Conservation (phyloP, 2,888 invertebrate genomes). For the Cyclophora punctaria region DNA sequence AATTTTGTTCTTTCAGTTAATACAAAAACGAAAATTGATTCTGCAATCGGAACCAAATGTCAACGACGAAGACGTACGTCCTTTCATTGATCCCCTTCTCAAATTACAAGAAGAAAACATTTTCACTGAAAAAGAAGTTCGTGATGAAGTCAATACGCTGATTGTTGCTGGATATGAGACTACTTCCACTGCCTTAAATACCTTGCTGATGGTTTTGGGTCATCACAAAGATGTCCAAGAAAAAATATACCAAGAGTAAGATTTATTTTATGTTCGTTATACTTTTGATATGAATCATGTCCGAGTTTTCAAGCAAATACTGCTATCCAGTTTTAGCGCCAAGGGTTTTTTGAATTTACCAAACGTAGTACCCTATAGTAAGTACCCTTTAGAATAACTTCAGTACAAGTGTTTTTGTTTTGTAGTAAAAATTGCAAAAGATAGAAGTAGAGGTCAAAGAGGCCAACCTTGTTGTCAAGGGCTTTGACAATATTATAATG, state of each 20-base stretch:
- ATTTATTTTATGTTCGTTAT: background rate
- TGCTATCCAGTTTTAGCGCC: too few species aligned
- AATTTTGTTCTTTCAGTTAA: background rate
- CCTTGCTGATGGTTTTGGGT: background rate
- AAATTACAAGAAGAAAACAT: background rate
- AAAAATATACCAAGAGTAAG: background rate
- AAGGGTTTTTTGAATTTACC: too few species aligned
- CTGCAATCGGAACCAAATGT: background rate
- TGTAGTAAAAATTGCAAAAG: too few species aligned
- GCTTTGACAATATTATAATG: too few species aligned
- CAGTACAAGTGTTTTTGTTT: too few species aligned
- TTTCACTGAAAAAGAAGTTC: background rate
- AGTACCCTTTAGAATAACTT: too few species aligned
- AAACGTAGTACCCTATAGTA: too few species aligned
- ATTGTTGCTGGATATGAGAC: background rate
- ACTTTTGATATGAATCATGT: too few species aligned
- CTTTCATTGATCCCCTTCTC: background rate
- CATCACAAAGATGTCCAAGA: background rate
- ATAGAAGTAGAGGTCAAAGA: too few species aligned
- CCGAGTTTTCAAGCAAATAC: too few species aligned
- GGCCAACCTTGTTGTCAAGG: too few species aligned
- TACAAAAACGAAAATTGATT: background rate
- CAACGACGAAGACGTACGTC: background rate
- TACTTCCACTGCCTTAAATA: background rate
- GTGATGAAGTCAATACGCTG: background rate